Evolutionary conservation across 2,113 vertebrate genomes (phyloP), one percentile per base, ranked within the genome.

Genomic region (Spea multiplicata): DNA sequence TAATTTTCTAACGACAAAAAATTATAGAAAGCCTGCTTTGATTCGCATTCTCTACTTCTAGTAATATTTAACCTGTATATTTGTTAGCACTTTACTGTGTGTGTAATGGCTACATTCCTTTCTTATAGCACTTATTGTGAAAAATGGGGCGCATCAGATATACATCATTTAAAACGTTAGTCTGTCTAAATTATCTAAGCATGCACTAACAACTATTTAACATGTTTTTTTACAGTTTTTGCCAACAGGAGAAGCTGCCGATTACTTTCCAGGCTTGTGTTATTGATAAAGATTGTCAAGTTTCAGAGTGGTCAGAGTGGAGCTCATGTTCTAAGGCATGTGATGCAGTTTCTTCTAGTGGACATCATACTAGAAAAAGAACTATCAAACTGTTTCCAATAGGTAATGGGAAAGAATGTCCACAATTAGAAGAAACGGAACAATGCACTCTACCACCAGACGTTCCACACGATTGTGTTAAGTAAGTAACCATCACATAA

Each of bases 241-340:
- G 97, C 83, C 85, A 88, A 5, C 92, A 92, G 81, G 93, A 96
- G 74, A 95, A 93, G 73, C 81, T 96, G 66, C 96, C 96, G 5
- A 84, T 94, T 81, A 95, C 94, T 0, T 92, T 98, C 90, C 97
- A 97, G 87, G 94, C 97, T 74, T 99, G 97, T 57, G 91, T 97
- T 80, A 91, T 98, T 14, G 88, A 90, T 4, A 96, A 94, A 82
- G 95, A 94, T 80, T 98, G 97, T 83, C 92, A 94, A 81, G 82
- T 97, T 73, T 93, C 92, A 0, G 95, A 97, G 62, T 99, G 97
- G 97, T 83, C 89, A 0, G 89, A 91, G 30, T 99, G 97, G 97
- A 89, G 90, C 3, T 83, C 90, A 2, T 99, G 97, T 86, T 94
- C 96, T 61, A 95, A 95, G 86, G 88, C 89, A 1, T 99, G 97